Conservation (phyloP, 2,113 vertebrate genomes). For the Tympanuchus pallidicinctus region DNA sequence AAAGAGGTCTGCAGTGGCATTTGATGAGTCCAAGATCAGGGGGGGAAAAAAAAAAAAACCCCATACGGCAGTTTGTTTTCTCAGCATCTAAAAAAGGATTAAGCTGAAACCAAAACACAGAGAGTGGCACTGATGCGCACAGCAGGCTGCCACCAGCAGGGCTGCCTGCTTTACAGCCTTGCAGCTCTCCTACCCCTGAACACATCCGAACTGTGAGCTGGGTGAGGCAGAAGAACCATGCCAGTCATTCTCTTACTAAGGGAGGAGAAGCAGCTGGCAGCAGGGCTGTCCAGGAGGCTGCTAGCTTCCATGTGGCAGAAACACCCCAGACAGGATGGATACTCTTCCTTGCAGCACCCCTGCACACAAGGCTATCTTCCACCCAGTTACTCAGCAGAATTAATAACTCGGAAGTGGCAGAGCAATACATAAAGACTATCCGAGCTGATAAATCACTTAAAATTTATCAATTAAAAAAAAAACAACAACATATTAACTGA, state of each 20-base stretch:
- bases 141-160: background rate
- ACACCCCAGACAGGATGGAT: fast-evolving
- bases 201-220: background rate
- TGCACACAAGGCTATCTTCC: background rate
- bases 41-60: background rate
- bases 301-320: background rate
- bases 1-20: background rate
- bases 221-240: background rate
- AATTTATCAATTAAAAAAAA: background rate
- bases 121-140: fast-evolving
- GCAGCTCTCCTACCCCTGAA: background rate
- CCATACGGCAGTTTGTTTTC: background rate
- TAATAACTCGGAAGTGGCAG: background rate
- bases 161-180: background rate
- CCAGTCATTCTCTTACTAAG: background rate
- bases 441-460: background rate
- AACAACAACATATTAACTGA: background rate
- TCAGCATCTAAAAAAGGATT: background rate
- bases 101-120: background rate
- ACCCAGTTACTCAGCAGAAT: background rate
- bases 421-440: background rate
- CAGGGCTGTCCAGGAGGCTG: background rate
- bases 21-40: fast-evolving
- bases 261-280: background rate
- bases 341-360: background rate